Evolutionary conservation across 2,797 vertebrate genomes (phyloP), one percentile per base, ranked within the genome.

Genomic region (Xerus rutilus): DNA sequence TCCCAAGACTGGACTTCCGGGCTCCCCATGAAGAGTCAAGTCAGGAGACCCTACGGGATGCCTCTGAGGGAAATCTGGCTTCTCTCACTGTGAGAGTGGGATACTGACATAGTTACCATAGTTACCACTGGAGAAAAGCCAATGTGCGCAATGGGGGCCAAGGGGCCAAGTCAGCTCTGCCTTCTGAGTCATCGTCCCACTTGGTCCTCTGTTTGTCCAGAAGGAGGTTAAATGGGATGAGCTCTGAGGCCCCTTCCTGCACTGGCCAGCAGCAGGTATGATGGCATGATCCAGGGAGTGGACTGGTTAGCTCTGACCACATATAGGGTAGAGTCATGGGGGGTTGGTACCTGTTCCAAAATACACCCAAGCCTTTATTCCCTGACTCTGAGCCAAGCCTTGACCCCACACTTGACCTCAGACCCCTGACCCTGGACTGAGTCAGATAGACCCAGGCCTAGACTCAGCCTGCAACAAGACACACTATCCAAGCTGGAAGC

Each of bases 1-100:
- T 70, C 67, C 47, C 32, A 70, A 77, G 64, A 15, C 32, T 7
- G 12, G n/a, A 59, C 76, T 87, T 94, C 79, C 18, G 0, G 54
- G 49, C 7, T 95, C 23, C 86, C 86, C 15, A 4, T 30, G 3
- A 64, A 69, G 28, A 85, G 21, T 21, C 43, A 72, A 59, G 2
- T 39, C 89, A 65, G 83, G 65, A 93, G 59, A 69, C 64, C 54
- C 28, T 15, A 32, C 82, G 57, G 96, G 62, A 64, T 18, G 52
- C 62, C 39, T 95, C 79, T 64, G 83, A 74, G 62, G 47, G 62
- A 25, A 1, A 28, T 83, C n/a, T 7, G n/a, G 49, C 82, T 76
- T 67, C 23, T 64, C 39, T 79, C 4, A 43, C 23, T 39, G 14
- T 30, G 10, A 54, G 65, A 76, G 62, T 14, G 35, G 23, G 49